Base-by-base conservation (phyloP, 2,888 invertebrate species). In the Morinoia aosen region DNA sequence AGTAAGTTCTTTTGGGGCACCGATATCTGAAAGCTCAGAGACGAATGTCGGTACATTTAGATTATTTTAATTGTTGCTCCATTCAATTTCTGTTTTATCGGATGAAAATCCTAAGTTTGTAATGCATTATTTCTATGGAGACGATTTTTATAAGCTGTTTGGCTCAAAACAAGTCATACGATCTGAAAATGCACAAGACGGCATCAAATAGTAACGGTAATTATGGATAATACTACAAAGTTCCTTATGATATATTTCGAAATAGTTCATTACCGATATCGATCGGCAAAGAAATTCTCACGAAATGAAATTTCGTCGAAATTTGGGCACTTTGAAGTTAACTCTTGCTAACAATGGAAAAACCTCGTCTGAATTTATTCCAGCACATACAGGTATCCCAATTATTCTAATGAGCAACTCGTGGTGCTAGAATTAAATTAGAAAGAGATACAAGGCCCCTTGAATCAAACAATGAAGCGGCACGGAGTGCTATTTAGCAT, bases 1-100 rank as follows among this genome's bases (percentile, higher is more conserved):
- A 76, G 96, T 96, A 76, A 96, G 95, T 61, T 19, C 12, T 61
- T 61, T 61, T 61, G 61, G 14, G 61, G 61, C 12, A 61, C 12
- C 12, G 19, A 16, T 19, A 61, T 61, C 12, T 19, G 61, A 19
- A 61, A 61, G 19, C 61, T 19, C 61, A 61, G 12, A 61, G 61
- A 61, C 14, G 19, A 61, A 61, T 61, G 61, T 16, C 19, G 12
- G 61, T 8, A 2, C 19, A 61, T 61, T 2, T 61, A 61, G 25
- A 76, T 76, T 16, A 76, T 76, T 76, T 76, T 61, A 19, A 61
- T 61, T 76, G 76, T 33, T 76, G 76, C 76, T 76, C 61, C 19
- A 61, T 61, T 61, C 19, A 33, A 2, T 12, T 5, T 64, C 12
- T 12, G 14, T 58, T 64, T 64, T 64, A 25, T 64, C 58, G 25